These are phyloP conservation scores for Terebella lapidaria DNA, from an alignment of 2,888 invertebrate species.

Conservation along the genomic window DNA sequence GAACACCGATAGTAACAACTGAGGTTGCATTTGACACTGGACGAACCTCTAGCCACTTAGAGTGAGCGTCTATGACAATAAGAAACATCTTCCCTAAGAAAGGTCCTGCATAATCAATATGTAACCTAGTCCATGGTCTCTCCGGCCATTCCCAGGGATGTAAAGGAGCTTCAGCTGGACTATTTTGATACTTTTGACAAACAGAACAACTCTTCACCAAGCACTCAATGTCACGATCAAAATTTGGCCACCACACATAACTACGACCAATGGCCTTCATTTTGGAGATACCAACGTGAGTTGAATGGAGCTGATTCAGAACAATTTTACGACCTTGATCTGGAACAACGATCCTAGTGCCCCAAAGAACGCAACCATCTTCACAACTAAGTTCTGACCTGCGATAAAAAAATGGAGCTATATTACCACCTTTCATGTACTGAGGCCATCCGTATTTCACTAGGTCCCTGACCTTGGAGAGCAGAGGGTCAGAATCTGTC, in stretches of 20 bases:
- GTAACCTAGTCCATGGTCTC: background rate
- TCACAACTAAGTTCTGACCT: background rate
- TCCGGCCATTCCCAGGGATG: background rate
- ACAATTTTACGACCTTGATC: background rate
- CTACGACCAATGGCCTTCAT: conserved; percentile 1
- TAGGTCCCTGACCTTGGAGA: background rate
- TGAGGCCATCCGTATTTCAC: conserved; percentile 1
- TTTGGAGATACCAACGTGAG: background rate
- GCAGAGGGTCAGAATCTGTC: background rate
- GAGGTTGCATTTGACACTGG: background rate
- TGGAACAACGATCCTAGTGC: background rate
- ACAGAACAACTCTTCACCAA: background rate
- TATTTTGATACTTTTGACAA: background rate
- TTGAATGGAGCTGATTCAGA: background rate
- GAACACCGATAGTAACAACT: background rate
- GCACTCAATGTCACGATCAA: background rate
- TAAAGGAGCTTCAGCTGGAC: background rate
- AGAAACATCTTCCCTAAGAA: background rate
- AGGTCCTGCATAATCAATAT: background rate
- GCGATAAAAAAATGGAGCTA: background rate
- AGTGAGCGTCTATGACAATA: background rate
- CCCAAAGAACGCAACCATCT: background rate
- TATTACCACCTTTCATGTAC: background rate
- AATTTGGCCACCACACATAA: conserved; percentile 5
- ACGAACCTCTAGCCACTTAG: conserved; percentile 1